Percentiles rank a stretch among this genome's conserved stretches.
phyloP scores from a whole-genome alignment of 1,140 invertebrate species.

The Bombus ignitus region DNA sequence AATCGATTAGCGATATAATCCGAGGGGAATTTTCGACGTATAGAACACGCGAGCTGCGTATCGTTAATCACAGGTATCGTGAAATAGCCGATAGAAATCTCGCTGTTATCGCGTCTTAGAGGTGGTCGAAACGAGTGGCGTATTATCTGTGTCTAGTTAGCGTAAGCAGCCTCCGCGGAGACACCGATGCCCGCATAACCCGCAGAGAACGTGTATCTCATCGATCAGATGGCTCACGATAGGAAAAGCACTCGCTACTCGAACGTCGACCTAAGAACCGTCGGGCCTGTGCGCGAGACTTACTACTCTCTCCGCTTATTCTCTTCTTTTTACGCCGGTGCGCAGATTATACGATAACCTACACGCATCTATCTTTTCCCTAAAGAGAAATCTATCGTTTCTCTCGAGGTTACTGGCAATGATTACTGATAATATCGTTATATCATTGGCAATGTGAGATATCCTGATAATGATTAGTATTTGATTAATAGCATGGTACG shows the following conservation, averaged over 20 bases:
- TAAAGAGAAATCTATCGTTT: not conserved
- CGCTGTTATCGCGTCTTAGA: slow-evolving; percentile 18
- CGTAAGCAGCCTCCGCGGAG: slow-evolving; percentile 28
- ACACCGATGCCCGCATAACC: slow-evolving; percentile 46
- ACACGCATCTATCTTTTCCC: not conserved
- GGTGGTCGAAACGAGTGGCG: slow-evolving; percentile 1
- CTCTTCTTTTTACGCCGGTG: not conserved
- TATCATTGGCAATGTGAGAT: not conserved
- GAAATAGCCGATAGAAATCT: not conserved
- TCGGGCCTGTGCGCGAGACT: slow-evolving; percentile 3
- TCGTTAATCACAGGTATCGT: too few species aligned
- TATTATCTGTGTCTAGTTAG: slow-evolving; percentile 55
- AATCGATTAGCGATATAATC: not conserved
- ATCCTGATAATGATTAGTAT: not conserved
- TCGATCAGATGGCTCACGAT: slow-evolving; percentile 44
- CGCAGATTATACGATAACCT: not conserved
- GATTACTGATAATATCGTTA: not conserved
- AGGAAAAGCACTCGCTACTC: slow-evolving; percentile 24
- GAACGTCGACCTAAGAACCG: slow-evolving; percentile 21
- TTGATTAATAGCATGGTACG: not conserved
- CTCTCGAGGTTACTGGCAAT: not conserved
- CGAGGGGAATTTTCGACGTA: slow-evolving; percentile 4
- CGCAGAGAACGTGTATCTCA: slow-evolving; percentile 41
- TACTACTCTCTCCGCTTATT: slow-evolving; percentile 3
- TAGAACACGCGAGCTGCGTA: slow-evolving; percentile 18